Base-by-base conservation (phyloP, 37 sponge, comb jelly and placozoan genomes). In the Spongilla lacustris region DNA sequence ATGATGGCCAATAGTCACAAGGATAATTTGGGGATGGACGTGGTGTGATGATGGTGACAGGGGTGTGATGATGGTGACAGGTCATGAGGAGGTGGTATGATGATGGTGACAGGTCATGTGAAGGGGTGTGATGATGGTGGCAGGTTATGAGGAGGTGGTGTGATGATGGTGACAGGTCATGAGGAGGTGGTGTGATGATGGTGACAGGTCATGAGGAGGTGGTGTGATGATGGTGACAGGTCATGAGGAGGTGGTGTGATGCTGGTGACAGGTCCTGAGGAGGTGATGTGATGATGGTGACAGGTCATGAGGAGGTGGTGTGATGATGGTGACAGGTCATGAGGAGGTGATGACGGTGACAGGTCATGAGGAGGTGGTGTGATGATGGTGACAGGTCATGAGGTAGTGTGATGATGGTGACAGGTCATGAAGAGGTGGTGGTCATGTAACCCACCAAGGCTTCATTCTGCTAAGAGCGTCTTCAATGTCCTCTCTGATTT, bases 401-500 rank as follows among this genome's bases (percentile, higher is more conserved):
- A 69, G 27, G 4, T 69, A 2, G 9, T 6, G 30, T 41, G 41
- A 6, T 9, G 41, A 6, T 41, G 41, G 41, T 41, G 6, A 41
- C 41, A 41, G 41, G 6, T 41, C 6, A n/a, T n/a, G n/a, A n/a
- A n/a, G n/a, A n/a, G n/a, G n/a, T n/a, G n/a, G n/a, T n/a, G n/a
- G n/a, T n/a, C n/a, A 41, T 6, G 33, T 30, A 66, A 68, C 77
- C 78, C 32, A 86, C 92, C 96, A 98, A 48, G 99, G 99, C 81
- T 92, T 95, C 86, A 99, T 46, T 68, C 99, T 79, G 28, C 80
- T 85, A 2, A 97, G 89, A 31, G 81, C 89, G 81, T 99, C 97
- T 76, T 99, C 97, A 50, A 99, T 85, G 75, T 99, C 97, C 70
- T 92, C 85, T 10, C 94, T 82, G 11, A 97, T 97, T 86, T 97